Evolutionary conservation across 1,140 invertebrate genomes (phyloP), one percentile per base, ranked within the genome.

Genomic region (Sitophilus oryzae): DNA sequence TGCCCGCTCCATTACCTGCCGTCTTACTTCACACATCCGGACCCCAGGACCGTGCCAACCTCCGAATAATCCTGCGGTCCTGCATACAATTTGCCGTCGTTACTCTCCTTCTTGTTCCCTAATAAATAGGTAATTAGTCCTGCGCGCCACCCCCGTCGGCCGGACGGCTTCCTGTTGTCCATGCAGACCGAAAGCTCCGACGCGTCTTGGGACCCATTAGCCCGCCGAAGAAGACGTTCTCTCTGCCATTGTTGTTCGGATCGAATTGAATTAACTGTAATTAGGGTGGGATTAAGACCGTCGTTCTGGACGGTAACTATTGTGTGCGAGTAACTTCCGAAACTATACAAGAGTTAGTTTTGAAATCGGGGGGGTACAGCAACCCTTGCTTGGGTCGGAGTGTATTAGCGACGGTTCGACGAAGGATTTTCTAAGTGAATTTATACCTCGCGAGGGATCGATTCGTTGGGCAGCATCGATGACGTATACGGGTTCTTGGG

Each of bases 11-110:
- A n/a, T n/a, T n/a, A n/a, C n/a, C n/a, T n/a, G n/a, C n/a, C 65
- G 66, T 68, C 66, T 68, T 68, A 67, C 65, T 64, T 63, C 63
- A 64, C 64, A 64, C 65, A 23, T 18, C 65, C 61, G 65, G 62
- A 66, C 67, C 64, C 66, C 44, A 36, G 43, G 49, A 23, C 42
- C 36, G 9, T 11, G n/a, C 19, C 16, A 16, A 10, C 35, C 10
- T n/a, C n/a, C n/a, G n/a, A n/a, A n/a, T n/a, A n/a, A n/a, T n/a
- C n/a, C n/a, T n/a, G n/a, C n/a, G n/a, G n/a, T n/a, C n/a, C n/a
- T n/a, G n/a, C n/a, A n/a, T n/a, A n/a, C n/a, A n/a, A n/a, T n/a
- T n/a, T n/a, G n/a, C n/a, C n/a, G n/a, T n/a, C n/a, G n/a, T n/a
- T n/a, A n/a, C n/a, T n/a, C n/a, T n/a, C n/a, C n/a, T n/a, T n/a